Evolutionary conservation across 2,888 invertebrate genomes (phyloP), one percentile per base, ranked within the genome.

Genomic region (Platerodrilus igneus): DNA sequence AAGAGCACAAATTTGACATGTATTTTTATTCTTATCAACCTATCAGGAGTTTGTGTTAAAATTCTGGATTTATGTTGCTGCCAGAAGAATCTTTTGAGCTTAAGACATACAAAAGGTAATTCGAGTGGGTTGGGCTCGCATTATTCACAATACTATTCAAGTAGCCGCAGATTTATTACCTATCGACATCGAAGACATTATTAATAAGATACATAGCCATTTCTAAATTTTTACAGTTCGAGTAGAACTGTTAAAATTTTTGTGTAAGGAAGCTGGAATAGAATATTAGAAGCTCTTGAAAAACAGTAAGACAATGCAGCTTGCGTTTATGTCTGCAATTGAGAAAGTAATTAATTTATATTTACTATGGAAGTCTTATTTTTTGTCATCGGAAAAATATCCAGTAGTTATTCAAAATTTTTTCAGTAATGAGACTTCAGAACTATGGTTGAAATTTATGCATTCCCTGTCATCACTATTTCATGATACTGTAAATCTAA

Each of bases 181-280:
- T 9, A 34, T 63, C 36, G 61, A 62, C 35, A 38, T 61, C 28
- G 56, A 64, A 48, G 38, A 27, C 29, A 49, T 63, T 21, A 45
- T 62, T 36, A 34, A 45, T 8, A 63, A 64, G 48, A 55, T 64
- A 27, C 62, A 58, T 47, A 49, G 47, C 18, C 51, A 60, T 53
- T 64, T 66, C 42, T 47, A 56, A 33, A 60, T 56, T 31, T 64
- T 56, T 41, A 64, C 60, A 11, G 57, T 63, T 13, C 40, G 59
- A 27, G 57, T 57, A 14, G 53, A 50, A 38, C 31, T 27, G 27
- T 37, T 64, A 11, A 63, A 62, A 53, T 45, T 53, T 38, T 61
- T 64, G 48, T 63, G 60, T 45, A 51, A 58, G 19, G 48, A 38
- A 33, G 57, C 52, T 33, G 52, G 54, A 15, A 47, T 55, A 10